Conservation (phyloP, 1,140 invertebrate species). For the Acromyrmex echinatior region DNA sequence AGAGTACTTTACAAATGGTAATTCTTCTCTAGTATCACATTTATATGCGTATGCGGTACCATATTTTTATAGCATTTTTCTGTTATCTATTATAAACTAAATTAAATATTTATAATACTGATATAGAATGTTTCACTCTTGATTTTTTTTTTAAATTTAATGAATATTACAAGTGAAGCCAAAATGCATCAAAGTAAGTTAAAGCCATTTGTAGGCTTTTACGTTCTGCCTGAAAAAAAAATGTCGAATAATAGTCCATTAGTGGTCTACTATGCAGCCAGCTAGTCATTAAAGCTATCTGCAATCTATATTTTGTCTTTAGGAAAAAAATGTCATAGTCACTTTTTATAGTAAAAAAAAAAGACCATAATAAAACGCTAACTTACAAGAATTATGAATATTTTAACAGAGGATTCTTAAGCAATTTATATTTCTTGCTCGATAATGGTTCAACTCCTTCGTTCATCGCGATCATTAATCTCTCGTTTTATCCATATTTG, state of each 20-base stretch:
- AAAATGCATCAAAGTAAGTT: neutral
- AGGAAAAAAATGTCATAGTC: neutral
- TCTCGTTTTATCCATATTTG: conserved; percentile 51
- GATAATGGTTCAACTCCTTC: conserved; percentile 23
- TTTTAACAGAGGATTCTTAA: neutral
- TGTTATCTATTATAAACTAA: neutral
- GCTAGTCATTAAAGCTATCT: neutral
- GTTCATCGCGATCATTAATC: conserved; percentile 45
- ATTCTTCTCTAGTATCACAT: neutral
- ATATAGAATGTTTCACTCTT: neutral
- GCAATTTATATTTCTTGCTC: conserved; percentile 12
- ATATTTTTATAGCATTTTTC: neutral
- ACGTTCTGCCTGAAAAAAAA: neutral
- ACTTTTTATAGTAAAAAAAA: neutral
- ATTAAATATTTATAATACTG: conserved; percentile 14
- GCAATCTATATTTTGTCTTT: neutral
- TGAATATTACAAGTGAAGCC: neutral
- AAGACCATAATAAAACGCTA: neutral
- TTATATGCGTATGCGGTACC: neutral
- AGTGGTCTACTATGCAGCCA: neutral
- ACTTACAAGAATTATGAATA: neutral
- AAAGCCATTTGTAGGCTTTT: conserved; percentile 7
- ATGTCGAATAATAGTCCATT: neutral
- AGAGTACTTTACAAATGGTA: conserved; percentile 17
- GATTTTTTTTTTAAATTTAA: neutral